Evolutionary conservation across 2,113 vertebrate genomes (phyloP), one percentile per base, ranked within the genome.

Genomic region (Myrmophylax atrothorax): DNA sequence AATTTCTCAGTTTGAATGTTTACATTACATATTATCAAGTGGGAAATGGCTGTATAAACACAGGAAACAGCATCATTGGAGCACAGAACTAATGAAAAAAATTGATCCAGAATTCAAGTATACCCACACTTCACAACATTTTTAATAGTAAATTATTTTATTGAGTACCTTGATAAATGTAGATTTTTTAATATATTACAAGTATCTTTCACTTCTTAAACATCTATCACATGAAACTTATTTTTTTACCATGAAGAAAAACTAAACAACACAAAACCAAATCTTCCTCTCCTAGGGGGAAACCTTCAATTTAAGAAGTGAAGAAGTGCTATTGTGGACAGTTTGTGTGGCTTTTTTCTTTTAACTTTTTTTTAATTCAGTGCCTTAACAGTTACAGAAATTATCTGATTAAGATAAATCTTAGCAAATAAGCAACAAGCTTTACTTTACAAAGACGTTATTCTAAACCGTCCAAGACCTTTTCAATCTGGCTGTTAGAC

Each of bases 381-480:
- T 19, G 5, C 6, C 38, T 88, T 58, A 60, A 81, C 5, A n/a
- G 73, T 66, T 72, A 88, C 28, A 80, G 85, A 93, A 77, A 92
- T 75, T 46, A 91, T 14, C 52, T 33, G 16, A 94, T 47, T 89
- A 88, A 94, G 33, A 66, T 19, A 83, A 86, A 89, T 78, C 58
- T 92, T 77, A 82, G 55, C 55, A 95, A 97, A 94, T 55, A 90
- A 84, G 38, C 87, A 76, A 90, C 80, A 93, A 37, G 60, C 78
- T 94, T 97, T 92, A 94, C 84, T 97, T 94, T 97, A 97, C 63
- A 97, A 97, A 97, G 95, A 96, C 92, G 96, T 97, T 87, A 97
- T 98, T 98, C 98, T 97, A 98, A 98, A 98, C 96, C 98, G 98
- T 98, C 98, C 97, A 98, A 99, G 96, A 98, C 94, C 97, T 94